phyloP scores from a whole-genome alignment of 2,113 vertebrate species.

The Nesogale talazaci region DNA sequence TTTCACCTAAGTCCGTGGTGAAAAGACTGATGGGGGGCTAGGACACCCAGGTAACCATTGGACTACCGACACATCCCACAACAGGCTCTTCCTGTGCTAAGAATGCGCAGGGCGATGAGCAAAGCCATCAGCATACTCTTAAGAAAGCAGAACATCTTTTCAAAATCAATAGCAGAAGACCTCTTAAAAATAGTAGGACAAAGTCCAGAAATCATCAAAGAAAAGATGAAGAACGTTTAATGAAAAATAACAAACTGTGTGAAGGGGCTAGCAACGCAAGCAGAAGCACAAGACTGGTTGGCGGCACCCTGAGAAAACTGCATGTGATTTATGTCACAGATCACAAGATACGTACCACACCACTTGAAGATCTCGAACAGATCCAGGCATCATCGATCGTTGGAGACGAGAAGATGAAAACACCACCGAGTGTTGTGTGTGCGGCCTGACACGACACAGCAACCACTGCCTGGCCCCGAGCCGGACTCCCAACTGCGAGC shows the following conservation, averaged over 20 bases:
- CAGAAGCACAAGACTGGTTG: neutral
- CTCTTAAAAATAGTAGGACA: no score
- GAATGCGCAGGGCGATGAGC: no score
- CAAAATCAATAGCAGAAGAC: neutral
- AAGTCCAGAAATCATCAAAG: neutral
- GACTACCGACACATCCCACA: no score
- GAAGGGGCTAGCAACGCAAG: neutral
- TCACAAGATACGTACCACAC: accelerated
- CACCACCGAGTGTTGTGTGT: accelerated
- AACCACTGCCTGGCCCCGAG: no score
- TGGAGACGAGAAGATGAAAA: neutral
- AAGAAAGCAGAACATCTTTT: neutral
- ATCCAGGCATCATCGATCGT: neutral
- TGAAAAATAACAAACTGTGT: neutral
- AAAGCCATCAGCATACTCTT: no score
- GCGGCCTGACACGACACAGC: no score
- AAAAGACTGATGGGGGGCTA: neutral
- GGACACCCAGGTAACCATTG: neutral
- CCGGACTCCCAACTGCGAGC: no score
- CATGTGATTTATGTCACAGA: no score
- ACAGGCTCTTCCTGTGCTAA: neutral
- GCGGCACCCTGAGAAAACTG: accelerated
- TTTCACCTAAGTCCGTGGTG: accelerated
- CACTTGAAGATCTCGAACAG: no score
- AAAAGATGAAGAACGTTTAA: neutral